These are phyloP conservation scores for Ellobium chinense DNA, from an alignment of 2,888 invertebrate genomes.

Conservation along the genomic window DNA sequence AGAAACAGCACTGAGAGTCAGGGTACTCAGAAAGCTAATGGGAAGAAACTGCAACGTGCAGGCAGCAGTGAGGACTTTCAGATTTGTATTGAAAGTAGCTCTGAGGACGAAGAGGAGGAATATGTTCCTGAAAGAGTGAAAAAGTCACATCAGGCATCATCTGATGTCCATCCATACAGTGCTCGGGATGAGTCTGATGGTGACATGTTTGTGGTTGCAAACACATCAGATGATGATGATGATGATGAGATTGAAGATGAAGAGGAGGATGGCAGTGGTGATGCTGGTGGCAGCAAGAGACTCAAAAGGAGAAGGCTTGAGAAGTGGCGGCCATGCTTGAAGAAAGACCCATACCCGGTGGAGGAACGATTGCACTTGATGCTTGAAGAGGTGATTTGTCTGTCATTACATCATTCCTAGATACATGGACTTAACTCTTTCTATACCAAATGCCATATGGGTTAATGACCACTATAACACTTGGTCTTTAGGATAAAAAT, in stretches of 20 bases:
- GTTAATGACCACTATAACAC: too few species aligned
- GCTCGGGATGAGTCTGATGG: conserved; percentile 52
- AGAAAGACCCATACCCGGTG: conserved; percentile 62
- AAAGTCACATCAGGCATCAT: not conserved
- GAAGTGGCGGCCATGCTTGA: conserved; percentile 62
- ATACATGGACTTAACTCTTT: too few species aligned
- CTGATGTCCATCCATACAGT: conserved; percentile 51
- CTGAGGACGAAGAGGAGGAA: conserved; percentile 28
- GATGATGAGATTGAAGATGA: not conserved
- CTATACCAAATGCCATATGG: too few species aligned
- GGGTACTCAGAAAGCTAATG: too few species aligned
- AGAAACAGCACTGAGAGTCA: too few species aligned
- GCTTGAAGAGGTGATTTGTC: conserved; percentile 65
- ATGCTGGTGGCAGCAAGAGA: conserved; percentile 30
- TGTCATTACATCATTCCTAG: too few species aligned
- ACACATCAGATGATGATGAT: conserved; percentile 44
- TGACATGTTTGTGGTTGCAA: conserved; percentile 60
- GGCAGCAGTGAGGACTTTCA: conserved; percentile 22
- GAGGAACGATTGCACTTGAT: conserved; percentile 63
- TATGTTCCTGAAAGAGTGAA: not conserved
- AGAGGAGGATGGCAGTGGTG: conserved; percentile 52
- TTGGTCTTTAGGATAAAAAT: too few species aligned
- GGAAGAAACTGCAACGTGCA: too few species aligned
- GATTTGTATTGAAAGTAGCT: conserved; percentile 37
- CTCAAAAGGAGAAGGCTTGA: conserved; percentile 26